These are phyloP conservation scores for Eulemur coronatus DNA, from an alignment of 2,797 vertebrate genomes.

Conservation along the genomic window DNA sequence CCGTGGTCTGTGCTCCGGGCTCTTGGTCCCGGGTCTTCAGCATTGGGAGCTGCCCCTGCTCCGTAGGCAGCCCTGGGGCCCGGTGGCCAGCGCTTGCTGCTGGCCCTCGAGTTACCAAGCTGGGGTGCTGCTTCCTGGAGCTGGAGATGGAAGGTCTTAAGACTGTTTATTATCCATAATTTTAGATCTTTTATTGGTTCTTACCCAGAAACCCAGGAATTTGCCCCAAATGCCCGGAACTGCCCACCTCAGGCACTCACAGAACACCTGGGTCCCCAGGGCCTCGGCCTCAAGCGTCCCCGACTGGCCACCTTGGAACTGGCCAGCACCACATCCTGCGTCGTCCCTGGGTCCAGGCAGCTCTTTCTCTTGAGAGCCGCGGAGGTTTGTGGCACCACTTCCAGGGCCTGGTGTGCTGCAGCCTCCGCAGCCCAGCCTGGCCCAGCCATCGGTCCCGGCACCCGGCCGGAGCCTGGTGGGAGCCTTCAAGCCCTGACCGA, in stretches of 20 bases:
- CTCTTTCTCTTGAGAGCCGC: not conserved
- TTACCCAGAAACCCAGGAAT: not conserved
- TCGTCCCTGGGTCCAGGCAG: not conserved
- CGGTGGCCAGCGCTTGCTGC: not conserved
- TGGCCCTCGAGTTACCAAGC: not conserved
- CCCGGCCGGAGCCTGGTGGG: rapidly evolving
- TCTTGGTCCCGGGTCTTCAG: too few relatives aligned
- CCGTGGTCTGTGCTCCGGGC: too few relatives aligned
- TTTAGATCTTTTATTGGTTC: not conserved
- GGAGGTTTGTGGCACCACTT: not conserved
- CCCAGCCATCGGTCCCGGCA: too few relatives aligned
- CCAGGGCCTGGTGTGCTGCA: rapidly evolving
- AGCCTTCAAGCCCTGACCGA: not conserved
- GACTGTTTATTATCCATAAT: not conserved
- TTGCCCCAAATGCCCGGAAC: not conserved
- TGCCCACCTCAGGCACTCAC: not conserved
- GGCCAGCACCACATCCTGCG: rapidly evolving
- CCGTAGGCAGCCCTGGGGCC: too few relatives aligned
- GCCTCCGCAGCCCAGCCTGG: not conserved
- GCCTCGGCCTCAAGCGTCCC: not conserved
- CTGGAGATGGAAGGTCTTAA: too few relatives aligned
- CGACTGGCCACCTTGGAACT: too few relatives aligned
- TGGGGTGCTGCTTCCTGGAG: not conserved
- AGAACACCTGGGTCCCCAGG: not conserved
- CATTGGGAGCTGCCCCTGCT: too few relatives aligned